A percentile compares a stretch with the other conserved stretches of the same genome.
Evolutionary conservation across 1,140 invertebrate genomes (phyloP).

Genomic region (Apis cerana): DNA sequence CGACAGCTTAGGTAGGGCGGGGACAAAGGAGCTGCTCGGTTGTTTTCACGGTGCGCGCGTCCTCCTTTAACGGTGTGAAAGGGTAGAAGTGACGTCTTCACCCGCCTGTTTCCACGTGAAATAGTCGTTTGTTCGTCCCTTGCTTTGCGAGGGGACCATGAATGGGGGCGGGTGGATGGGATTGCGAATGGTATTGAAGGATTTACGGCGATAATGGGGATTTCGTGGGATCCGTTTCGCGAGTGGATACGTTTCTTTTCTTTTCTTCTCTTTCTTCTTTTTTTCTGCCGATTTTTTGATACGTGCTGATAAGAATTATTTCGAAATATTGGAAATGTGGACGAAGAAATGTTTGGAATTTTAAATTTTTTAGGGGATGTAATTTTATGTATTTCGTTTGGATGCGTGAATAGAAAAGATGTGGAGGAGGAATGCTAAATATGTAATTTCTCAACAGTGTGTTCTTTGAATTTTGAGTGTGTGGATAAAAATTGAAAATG

Average conservation of each 20-base stretch:
- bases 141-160: not conserved
- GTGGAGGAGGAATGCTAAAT: too few relatives aligned
- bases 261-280: not conserved
- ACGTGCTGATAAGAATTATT: not conserved
- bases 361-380: too few relatives aligned
- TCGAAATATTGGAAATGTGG: too few relatives aligned
- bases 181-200: not conserved
- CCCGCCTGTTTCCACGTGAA: not conserved
- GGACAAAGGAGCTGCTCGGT: slow-evolving; percentile 3
- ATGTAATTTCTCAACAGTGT: too few relatives aligned
- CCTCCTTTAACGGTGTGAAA: not conserved
- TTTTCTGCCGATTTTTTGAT: not conserved
- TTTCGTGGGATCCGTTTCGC: not conserved
- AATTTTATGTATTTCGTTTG: too few relatives aligned
- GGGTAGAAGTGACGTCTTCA: not conserved
- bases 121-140: not conserved
- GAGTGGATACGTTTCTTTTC: not conserved
- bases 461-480: too few relatives aligned
- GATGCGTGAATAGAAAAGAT: too few relatives aligned
- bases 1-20: not conserved
- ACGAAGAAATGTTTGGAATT: too few relatives aligned
- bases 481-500: too few relatives aligned
- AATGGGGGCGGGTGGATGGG: not conserved
- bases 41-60: not conserved
- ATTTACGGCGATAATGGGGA: not conserved